phyloP scores from a whole-genome alignment of 2,113 vertebrate species.

The Onychorhynchus coronatus region DNA sequence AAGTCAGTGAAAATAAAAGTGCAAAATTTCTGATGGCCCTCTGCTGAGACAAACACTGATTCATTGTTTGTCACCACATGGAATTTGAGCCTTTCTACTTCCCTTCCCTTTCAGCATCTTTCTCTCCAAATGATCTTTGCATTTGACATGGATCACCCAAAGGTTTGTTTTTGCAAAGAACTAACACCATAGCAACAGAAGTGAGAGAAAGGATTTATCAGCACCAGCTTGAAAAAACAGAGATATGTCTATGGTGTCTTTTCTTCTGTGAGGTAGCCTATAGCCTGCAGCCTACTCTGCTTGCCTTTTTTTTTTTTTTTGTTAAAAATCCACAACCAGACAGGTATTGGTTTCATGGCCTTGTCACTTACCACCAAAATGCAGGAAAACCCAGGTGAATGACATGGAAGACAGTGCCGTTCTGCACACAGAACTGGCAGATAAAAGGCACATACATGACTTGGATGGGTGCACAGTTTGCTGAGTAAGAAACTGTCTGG shows the following conservation, averaged over 20 bases:
- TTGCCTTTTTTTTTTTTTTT: background rate
- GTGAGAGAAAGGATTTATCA: conserved; percentile 20
- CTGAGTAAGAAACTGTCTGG: background rate
- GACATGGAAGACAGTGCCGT: background rate
- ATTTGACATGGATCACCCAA: conserved; percentile 43
- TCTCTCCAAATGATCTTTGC: background rate
- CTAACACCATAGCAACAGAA: conserved; percentile 46
- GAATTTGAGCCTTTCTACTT: conserved; percentile 47
- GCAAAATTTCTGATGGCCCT: conserved; percentile 13
- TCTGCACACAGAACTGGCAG: background rate
- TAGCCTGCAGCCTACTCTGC: background rate
- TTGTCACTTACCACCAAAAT: background rate
- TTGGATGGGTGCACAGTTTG: fast-evolving
- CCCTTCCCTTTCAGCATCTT: conserved; percentile 38
- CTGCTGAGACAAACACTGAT: conserved; percentile 52
- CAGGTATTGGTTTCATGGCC: background rate
- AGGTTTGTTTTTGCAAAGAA: conserved; percentile 44
- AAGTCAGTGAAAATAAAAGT: background rate
- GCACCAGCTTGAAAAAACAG: background rate
- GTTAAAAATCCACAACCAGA: background rate
- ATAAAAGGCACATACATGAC: no score
- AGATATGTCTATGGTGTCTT: background rate
- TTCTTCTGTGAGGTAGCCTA: background rate
- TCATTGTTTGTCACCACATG: conserved; percentile 44
- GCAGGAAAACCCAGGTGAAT: background rate